Evolutionary conservation across 2,113 vertebrate genomes (phyloP).

Genomic region (Caloenas nicobarica): DNA sequence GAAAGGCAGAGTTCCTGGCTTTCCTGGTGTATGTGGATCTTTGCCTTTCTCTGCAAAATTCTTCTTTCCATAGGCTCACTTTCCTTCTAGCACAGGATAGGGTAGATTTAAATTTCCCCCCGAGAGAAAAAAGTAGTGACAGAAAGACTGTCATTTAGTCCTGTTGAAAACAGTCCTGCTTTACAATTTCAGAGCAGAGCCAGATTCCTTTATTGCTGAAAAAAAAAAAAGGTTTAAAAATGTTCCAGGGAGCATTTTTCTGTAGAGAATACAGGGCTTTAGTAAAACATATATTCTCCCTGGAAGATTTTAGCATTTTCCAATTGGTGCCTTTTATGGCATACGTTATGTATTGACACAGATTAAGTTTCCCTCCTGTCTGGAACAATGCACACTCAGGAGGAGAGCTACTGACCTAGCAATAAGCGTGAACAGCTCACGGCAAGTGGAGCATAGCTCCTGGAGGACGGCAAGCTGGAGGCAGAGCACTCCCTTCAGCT

Average conservation of each 20-base stretch:
- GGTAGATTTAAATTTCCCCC: not conserved
- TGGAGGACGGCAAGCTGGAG: conserved; percentile 10
- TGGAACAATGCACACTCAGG: conserved; percentile 63
- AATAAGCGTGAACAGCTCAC: not conserved
- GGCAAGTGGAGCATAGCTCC: conserved; percentile 15
- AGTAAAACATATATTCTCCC: not conserved
- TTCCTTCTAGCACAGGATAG: not conserved
- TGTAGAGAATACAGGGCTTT: not conserved
- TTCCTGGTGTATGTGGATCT: not conserved
- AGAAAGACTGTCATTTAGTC: not conserved
- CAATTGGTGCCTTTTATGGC: conserved; percentile 44
- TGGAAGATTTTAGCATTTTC: conserved; percentile 28
- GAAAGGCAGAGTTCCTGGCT: not conserved
- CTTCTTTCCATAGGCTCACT: not conserved
- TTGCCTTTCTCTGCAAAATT: not conserved
- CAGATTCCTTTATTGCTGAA: not conserved
- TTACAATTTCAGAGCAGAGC: not conserved
- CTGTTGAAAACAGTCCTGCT: conserved; percentile 12
- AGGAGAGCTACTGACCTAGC: conserved; percentile 63
- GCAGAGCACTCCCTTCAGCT: not conserved
- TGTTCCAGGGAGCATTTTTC: not conserved
- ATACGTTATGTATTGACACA: conserved; percentile 66
- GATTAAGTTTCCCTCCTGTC: conserved; percentile 72
- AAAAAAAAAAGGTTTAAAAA: not conserved
- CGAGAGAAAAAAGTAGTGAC: not conserved